Evolutionary conservation across 2,797 vertebrate species (phyloP).

Genomic region (Hypotaenidia okinawae): DNA sequence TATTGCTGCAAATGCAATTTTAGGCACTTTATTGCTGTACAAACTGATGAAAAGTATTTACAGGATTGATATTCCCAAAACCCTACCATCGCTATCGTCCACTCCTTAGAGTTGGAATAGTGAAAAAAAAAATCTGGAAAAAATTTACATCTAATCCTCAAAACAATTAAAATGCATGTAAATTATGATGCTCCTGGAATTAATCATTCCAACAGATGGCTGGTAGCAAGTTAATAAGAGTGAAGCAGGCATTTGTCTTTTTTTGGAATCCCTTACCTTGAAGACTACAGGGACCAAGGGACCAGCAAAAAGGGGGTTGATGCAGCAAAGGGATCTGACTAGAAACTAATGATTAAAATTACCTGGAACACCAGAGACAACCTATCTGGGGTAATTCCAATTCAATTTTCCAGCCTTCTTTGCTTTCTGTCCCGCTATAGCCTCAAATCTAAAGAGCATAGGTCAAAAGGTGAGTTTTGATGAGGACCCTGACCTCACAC

Average conservation of each 20-base stretch:
- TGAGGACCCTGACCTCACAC: background rate
- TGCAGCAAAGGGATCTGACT: background rate
- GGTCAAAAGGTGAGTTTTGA: background rate
- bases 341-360: background rate
- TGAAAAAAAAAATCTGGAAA: background rate
- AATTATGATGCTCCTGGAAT: background rate
- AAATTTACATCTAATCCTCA: background rate
- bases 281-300: background rate
- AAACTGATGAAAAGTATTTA: conserved; percentile 53
- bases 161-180: background rate
- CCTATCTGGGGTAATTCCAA: background rate
- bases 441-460: background rate
- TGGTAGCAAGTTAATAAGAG: background rate
- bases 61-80: conserved; percentile 34
- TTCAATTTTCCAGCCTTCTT: background rate
- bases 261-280: background rate
- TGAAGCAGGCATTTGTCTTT: background rate
- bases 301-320: background rate
- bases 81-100: background rate
- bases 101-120: conserved; percentile 12
- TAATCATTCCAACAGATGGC: background rate
- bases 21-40: conserved; percentile 41
- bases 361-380: background rate
- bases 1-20: conserved; percentile 48
- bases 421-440: background rate